Conservation (phyloP, 2,888 invertebrate species). For the Drosophila suboccidentalis region DNA sequence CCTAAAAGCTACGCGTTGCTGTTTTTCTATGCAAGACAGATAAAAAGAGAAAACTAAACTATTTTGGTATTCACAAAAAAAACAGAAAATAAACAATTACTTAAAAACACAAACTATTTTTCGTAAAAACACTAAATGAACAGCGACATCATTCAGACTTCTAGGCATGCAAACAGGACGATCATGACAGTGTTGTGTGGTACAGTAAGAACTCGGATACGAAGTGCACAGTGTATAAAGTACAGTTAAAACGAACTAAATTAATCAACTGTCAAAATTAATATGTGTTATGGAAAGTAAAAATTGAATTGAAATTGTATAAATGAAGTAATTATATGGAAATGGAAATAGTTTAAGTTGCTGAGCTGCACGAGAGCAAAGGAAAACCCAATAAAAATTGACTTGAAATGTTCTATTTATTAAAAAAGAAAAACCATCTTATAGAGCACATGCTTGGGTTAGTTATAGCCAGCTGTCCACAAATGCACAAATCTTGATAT, state of each 20-base stretch:
- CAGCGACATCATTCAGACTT: constrained; percentile 42
- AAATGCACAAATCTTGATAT: constrained; percentile 54
- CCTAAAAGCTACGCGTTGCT: constrained; percentile 42
- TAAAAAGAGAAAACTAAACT: constrained; percentile 35
- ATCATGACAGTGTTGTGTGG: constrained; percentile 65
- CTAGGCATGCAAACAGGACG: constrained; percentile 59
- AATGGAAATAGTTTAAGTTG: constrained; percentile 62
- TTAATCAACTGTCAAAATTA: constrained; percentile 22
- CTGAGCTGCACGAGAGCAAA: constrained; percentile 54
- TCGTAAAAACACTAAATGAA: constrained; percentile 43
- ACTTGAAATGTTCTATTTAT: constrained; percentile 43
- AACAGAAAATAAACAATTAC: constrained; percentile 20
- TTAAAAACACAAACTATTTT: constrained; percentile 53
- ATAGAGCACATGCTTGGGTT: constrained; percentile 18
- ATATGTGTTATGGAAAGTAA: constrained; percentile 19
- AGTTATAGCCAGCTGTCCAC: constrained; percentile 52
- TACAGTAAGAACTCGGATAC: constrained; percentile 21
- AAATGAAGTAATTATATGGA: constrained; percentile 15
- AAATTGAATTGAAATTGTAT: constrained; percentile 22
- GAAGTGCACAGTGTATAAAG: constrained; percentile 31
- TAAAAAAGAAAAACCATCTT: constrained; percentile 10
- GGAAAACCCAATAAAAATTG: constrained; percentile 43
- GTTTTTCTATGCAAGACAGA: constrained; percentile 31
- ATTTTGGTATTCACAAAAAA: constrained; percentile 54
- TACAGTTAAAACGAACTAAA: constrained; percentile 35